Evolutionary conservation across 2,888 invertebrate genomes (phyloP).

Genomic region (Drosophila hamatofila): DNA sequence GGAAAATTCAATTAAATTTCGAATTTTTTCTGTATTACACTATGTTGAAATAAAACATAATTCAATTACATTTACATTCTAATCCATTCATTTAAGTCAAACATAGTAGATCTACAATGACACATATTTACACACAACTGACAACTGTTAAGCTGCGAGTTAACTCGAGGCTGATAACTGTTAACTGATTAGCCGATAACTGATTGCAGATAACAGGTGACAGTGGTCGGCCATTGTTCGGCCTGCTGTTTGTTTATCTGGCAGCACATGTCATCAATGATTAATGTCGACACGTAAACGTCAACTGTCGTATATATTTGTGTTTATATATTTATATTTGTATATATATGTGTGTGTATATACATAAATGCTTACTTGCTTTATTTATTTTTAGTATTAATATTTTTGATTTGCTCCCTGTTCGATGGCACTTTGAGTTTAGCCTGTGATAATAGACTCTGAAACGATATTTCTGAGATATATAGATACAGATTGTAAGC

Average conservation of each 20-base stretch:
- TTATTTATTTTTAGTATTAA: no score
- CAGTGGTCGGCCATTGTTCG: constrained; percentile 45
- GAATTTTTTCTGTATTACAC: neutral
- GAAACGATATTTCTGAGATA: no score
- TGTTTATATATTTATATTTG: no score
- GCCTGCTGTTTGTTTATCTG: constrained; percentile 18
- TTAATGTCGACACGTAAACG: constrained; percentile 30
- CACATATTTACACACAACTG: constrained; percentile 6
- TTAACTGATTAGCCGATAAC: constrained; percentile 12
- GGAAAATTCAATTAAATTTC: constrained; percentile 19
- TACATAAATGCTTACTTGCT: neutral
- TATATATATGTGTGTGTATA: neutral
- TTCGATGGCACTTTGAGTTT: no score
- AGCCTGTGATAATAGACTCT: no score
- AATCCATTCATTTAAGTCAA: constrained; percentile 1
- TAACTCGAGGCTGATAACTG: constrained; percentile 8
- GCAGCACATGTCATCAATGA: constrained; percentile 26
- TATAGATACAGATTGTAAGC: neutral
- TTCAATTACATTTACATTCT: neutral
- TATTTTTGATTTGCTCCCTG: no score
- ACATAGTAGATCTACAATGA: neutral
- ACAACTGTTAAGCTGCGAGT: neutral
- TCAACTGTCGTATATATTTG: constrained; percentile 11
- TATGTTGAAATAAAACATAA: neutral
- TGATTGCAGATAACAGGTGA: constrained; percentile 31